Conservation (phyloP, 2,888 invertebrate genomes). For the Prosopocoilus inquinatus region DNA sequence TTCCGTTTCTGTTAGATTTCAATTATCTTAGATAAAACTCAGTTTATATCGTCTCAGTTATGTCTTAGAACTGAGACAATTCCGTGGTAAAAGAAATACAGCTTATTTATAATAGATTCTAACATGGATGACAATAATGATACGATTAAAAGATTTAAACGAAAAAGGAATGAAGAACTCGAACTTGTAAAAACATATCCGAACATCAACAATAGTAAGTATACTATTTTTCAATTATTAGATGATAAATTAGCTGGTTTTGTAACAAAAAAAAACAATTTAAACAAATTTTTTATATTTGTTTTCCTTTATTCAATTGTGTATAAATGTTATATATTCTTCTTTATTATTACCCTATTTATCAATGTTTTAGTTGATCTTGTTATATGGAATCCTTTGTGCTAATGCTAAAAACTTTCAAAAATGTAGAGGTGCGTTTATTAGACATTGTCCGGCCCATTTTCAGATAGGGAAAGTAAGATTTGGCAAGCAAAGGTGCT, state of each 20-base stretch:
- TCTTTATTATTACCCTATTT: not conserved
- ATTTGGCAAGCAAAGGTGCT: not conserved
- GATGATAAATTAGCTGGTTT: not conserved
- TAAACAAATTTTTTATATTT: slow-evolving; percentile 3
- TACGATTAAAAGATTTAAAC: too few species aligned
- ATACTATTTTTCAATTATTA: not conserved
- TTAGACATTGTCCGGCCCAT: slow-evolving; percentile 1
- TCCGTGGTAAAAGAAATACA: too few species aligned
- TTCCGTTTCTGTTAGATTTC: too few species aligned
- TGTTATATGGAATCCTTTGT: not conserved
- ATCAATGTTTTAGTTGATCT: not conserved
- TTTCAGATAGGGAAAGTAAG: not conserved
- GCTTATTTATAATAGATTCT: too few species aligned
- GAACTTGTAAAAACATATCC: too few species aligned
- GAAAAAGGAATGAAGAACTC: too few species aligned
- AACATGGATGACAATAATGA: too few species aligned
- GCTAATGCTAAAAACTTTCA: not conserved
- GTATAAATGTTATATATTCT: not conserved
- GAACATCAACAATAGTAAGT: not conserved
- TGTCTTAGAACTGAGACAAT: too few species aligned
- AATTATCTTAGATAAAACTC: too few species aligned
- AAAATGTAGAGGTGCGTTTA: slow-evolving; percentile 1
- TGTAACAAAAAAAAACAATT: not conserved
- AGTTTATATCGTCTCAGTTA: too few species aligned
- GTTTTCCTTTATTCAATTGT: slow-evolving; percentile 3